These are phyloP conservation scores for Mesitornis unicolor DNA, from an alignment of 2,113 vertebrate genomes.

Conservation along the genomic window DNA sequence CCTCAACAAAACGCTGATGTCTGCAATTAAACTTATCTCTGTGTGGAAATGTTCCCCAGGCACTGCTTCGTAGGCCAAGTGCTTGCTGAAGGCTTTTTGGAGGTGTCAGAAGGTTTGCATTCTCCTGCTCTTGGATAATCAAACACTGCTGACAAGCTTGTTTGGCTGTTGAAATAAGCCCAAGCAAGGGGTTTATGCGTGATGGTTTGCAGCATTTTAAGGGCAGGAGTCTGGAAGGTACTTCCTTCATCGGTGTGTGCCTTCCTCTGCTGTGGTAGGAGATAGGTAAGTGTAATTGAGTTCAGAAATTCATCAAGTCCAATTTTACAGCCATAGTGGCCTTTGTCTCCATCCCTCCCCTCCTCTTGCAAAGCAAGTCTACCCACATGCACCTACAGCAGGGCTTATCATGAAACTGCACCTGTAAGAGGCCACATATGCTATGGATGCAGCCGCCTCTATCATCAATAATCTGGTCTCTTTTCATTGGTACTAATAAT, in stretches of 20 bases:
- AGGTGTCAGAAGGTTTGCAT: slow-evolving; percentile 31
- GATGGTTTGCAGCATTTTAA: not conserved
- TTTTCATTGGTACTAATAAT: not conserved
- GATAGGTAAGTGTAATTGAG: rapidly evolving
- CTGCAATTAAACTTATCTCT: slow-evolving; percentile 43
- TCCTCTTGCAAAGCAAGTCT: not conserved
- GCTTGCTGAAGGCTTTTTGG: slow-evolving; percentile 14
- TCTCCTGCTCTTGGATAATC: slow-evolving; percentile 12
- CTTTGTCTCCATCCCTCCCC: not conserved
- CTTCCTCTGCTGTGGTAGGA: not conserved
- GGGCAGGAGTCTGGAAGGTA: not conserved
- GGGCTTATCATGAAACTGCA: not conserved
- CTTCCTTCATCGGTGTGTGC: not conserved
- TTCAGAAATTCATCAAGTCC: not conserved
- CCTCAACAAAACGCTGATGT: slow-evolving; percentile 35
- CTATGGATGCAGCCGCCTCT: not conserved
- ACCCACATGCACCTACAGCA: not conserved
- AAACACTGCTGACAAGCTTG: not conserved
- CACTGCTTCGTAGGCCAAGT: slow-evolving; percentile 12
- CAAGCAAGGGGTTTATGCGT: not conserved
- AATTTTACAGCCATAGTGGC: not conserved
- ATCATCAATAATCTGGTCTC: not conserved
- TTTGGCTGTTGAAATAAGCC: not conserved
- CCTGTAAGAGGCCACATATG: not conserved
- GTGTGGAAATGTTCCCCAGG: slow-evolving; percentile 39